A percentile compares a stretch with the other conserved stretches of the same genome.
Conservation (phyloP, 1,140 invertebrate genomes). For the Caenorhabditis brenneri region DNA sequence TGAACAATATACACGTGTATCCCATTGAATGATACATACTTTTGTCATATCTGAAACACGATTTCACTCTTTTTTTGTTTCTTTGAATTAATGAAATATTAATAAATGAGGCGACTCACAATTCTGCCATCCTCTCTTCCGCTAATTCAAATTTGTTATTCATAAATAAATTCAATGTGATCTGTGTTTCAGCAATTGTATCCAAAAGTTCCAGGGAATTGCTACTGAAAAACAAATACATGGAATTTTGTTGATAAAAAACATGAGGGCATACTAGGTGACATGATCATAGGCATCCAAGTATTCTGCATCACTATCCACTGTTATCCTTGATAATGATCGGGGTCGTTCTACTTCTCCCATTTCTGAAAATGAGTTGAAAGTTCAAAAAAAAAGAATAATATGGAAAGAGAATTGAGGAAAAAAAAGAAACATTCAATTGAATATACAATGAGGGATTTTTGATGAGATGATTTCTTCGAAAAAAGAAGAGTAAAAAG, state of each 20-base stretch:
- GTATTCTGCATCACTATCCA: constrained; percentile 44
- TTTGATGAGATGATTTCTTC: background rate
- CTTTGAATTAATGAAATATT: too few species aligned
- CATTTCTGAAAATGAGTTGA: background rate
- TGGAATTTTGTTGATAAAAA: background rate
- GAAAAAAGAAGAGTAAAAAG: background rate
- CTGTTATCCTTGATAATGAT: constrained; percentile 40
- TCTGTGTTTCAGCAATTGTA: constrained; percentile 77
- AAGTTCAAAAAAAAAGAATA: background rate
- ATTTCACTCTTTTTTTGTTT: constrained; percentile 56
- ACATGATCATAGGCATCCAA: constrained; percentile 50
- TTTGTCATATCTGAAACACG: constrained; percentile 78
- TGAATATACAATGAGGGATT: constrained; percentile 20
- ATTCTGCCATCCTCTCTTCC: constrained; percentile 79
- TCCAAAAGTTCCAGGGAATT: constrained; percentile 73
- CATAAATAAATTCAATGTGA: constrained; percentile 82
- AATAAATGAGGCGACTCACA: constrained; percentile 72
- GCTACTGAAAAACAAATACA: constrained; percentile 44
- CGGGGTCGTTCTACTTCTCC: constrained; percentile 45
- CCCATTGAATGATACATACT: constrained; percentile 93
- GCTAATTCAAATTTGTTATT: constrained; percentile 87
- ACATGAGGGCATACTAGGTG: constrained; percentile 42
- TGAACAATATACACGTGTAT: constrained; percentile 83
- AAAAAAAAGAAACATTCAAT: background rate
- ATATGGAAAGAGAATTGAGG: background rate